Conservation (phyloP, 92 coral and sea anemone species). For the Montipora capitata region DNA sequence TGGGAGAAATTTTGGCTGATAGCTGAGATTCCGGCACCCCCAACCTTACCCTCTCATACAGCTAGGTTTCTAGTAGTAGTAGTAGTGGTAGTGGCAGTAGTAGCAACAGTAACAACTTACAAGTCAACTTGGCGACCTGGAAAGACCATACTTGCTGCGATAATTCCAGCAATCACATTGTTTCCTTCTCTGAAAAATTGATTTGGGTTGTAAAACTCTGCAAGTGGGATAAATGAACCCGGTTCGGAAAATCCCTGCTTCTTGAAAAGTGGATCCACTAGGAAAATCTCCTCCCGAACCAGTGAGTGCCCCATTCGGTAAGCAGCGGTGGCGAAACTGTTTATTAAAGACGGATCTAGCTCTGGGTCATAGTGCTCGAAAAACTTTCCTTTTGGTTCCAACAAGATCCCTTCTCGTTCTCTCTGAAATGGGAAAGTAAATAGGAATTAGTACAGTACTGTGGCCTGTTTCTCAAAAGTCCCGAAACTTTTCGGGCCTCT, state of each 20-base stretch:
- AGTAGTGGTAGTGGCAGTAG: too few species aligned
- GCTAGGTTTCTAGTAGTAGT: too few species aligned
- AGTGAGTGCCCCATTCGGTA: slow-evolving; percentile 89
- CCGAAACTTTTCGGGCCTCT: too few species aligned
- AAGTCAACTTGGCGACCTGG: neutral
- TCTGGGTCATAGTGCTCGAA: slow-evolving; percentile 62
- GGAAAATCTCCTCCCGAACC: slow-evolving; percentile 73
- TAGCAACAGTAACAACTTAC: neutral
- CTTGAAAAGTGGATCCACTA: neutral
- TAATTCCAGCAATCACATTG: neutral
- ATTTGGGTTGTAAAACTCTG: slow-evolving; percentile 10
- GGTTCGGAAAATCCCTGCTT: neutral
- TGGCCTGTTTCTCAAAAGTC: too few species aligned
- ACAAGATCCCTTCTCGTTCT: neutral
- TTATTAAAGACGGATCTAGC: slow-evolving; percentile 72
- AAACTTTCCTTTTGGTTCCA: neutral
- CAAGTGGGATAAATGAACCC: neutral
- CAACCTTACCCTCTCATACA: too few species aligned
- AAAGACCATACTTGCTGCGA: neutral
- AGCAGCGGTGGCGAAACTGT: slow-evolving; percentile 89
- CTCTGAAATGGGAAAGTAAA: slow-evolving; percentile 7
- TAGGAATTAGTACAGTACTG: neutral
- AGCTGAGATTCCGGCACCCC: too few species aligned
- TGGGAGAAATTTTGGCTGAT: too few species aligned
- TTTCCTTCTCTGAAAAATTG: neutral